Evolutionary conservation across 2,797 vertebrate species (phyloP).

Genomic region (Aphelocoma californica): DNA sequence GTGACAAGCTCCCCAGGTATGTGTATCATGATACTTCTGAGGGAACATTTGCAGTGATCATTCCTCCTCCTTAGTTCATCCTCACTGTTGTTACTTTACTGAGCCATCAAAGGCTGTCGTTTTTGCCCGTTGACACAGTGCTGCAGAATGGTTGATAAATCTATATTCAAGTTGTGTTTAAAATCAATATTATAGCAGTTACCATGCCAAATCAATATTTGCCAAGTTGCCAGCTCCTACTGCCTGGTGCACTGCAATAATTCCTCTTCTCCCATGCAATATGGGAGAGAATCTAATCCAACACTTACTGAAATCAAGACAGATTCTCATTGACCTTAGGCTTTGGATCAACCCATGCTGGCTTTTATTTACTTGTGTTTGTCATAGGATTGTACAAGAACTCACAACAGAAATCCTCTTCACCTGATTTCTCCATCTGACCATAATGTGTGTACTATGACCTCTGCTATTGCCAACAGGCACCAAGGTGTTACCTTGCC

Average conservation of each 20-base stretch:
- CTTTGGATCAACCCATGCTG: background rate
- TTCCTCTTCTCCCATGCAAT: background rate
- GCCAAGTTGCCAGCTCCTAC: background rate
- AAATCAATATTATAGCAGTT: slow-evolving; percentile 43
- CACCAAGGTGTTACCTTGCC: background rate
- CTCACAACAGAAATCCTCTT: background rate
- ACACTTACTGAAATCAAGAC: background rate
- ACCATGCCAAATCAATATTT: slow-evolving; percentile 26
- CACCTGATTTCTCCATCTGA: background rate
- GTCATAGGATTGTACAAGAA: background rate
- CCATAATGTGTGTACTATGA: fast-evolving
- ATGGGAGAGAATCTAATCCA: background rate
- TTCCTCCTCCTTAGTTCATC: background rate
- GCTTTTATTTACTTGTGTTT: background rate
- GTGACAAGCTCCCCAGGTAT: background rate
- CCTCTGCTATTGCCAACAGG: background rate
- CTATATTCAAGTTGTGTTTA: background rate
- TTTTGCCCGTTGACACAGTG: slow-evolving; percentile 10
- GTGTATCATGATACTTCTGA: background rate
- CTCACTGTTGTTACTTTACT: background rate
- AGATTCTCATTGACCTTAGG: background rate
- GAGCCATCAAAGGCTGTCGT: background rate
- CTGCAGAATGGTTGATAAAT: slow-evolving; percentile 31
- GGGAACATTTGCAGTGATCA: background rate
- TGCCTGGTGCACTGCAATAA: background rate